Conservation (phyloP, 2,888 invertebrate species). For the Cheilosia pagana region DNA sequence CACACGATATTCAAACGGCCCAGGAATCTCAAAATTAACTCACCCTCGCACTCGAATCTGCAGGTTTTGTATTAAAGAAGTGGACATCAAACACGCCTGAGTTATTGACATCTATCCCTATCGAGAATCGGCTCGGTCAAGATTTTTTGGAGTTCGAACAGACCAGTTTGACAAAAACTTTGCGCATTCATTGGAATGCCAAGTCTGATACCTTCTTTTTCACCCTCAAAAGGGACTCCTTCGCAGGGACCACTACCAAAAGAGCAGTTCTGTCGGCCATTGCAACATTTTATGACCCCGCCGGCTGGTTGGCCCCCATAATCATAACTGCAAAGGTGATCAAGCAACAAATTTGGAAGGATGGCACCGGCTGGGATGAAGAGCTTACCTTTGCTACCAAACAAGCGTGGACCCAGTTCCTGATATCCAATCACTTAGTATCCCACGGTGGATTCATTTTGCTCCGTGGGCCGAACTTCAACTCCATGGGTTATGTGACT, state of each 20-base stretch:
- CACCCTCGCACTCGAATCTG: conserved; percentile 14
- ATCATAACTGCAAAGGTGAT: conserved; percentile 64
- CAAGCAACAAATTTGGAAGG: conserved; percentile 66
- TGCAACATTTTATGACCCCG: conserved; percentile 67
- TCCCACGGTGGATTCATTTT: conserved; percentile 52
- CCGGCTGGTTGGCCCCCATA: conserved; percentile 60
- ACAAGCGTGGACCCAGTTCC: conserved; percentile 6
- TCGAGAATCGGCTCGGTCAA: not conserved
- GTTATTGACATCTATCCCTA: conserved; percentile 1
- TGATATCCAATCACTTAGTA: conserved; percentile 21
- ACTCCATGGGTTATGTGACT: conserved; percentile 48
- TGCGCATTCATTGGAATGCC: conserved; percentile 66
- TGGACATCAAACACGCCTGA: conserved; percentile 10
- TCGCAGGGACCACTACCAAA: conserved; percentile 30
- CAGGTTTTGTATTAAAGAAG: conserved; percentile 31
- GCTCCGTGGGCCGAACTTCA: conserved; percentile 7
- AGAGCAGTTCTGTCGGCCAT: conserved; percentile 59
- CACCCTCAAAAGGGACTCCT: not conserved
- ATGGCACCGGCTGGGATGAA: not conserved
- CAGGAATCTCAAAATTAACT: conserved; percentile 4
- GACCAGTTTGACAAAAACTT: conserved; percentile 35
- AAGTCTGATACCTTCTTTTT: conserved; percentile 51
- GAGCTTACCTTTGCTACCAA: not conserved
- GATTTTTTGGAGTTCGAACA: conserved; percentile 62
- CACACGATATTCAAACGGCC: conserved; percentile 14